Percentiles rank a stretch among this genome's conserved stretches.
Conservation (phyloP, 92 coral and sea anemone genomes). For the Phenganax stokvisi region DNA sequence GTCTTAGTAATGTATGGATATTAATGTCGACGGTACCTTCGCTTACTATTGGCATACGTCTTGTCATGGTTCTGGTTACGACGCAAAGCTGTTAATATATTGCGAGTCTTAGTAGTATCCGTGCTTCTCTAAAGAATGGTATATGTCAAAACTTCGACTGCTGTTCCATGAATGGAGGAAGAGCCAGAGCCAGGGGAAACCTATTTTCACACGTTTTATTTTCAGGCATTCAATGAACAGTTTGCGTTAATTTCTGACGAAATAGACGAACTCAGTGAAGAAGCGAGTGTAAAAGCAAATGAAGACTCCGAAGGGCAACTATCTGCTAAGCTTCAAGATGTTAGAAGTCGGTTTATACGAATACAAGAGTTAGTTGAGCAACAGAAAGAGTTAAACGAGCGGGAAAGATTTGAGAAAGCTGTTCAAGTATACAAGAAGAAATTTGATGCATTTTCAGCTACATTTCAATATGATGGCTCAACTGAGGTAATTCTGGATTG, state of each 20-base stretch:
- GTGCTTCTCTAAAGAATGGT: conserved; percentile 21
- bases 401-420: conserved; percentile 16
- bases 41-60: background rate
- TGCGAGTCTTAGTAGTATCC: conserved; percentile 2
- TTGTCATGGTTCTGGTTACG: conserved; percentile 5
- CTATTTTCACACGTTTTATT: conserved; percentile 70
- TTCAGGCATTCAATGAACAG: conserved; percentile 92
- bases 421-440: conserved; percentile 16
- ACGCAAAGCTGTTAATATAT: background rate
- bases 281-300: background rate
- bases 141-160: background rate
- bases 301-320: conserved; percentile 57
- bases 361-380: conserved; percentile 70
- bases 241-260: conserved; percentile 68
- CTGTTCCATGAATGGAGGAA: conserved; percentile 44
- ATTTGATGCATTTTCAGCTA: conserved; percentile 21
- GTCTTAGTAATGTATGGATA: background rate
- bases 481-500: conserved; percentile 8
- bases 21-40: background rate
- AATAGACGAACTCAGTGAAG: conserved; percentile 48
- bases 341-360: conserved; percentile 62
- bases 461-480: background rate
- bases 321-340: conserved; percentile 52
- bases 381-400: conserved; percentile 37
- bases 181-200: conserved; percentile 41